Evolutionary conservation across 2,113 vertebrate genomes (phyloP), one percentile per base, ranked within the genome.

Genomic region (Anser brachyrhynchus): DNA sequence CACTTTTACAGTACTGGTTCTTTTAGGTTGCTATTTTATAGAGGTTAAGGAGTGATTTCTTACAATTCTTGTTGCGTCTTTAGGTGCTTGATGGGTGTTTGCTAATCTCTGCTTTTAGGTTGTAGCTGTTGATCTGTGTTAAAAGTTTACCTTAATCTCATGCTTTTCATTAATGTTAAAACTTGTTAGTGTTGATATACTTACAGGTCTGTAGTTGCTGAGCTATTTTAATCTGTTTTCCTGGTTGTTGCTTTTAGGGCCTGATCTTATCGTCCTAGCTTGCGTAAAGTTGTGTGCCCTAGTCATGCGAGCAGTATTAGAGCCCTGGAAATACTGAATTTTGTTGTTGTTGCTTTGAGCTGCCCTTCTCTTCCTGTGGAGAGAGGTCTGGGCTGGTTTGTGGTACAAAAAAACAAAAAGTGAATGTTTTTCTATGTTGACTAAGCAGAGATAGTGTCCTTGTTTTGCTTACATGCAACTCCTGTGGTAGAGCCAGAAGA

Each of bases 71-170:
- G 5, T 12, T 28, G 9, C 9, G 11, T 39, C 29, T 29, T 37
- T 2, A 0, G 21, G 25, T 49, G 23, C 25, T 46, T 3, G 19
- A 6, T 52, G 39, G 17, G 6, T n/a, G 6, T 6, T 1, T 71
- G 41, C 20, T 15, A 31, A 23, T 17, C 28, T 64, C 23, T 51
- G 52, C 46, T n/a, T 33, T 23, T 6, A 13, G 11, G 5, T 9
- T 44, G 37, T 79, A 35, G 3, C 28, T 7, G 0, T 8, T 18
- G n/a, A 37, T n/a, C 28, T 12, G 9, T 52, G 58, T 22, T 49
- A 1, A 6, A 62, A 55, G 35, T 35, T 76, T 15, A 2, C 8
- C 69, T 29, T 13, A 3, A 9, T 54, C 58, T 58, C 1, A 0
- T 74, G 39, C 23, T 57, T 61, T 76, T 37, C 13, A 1, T 54